Evolutionary conservation across 2,888 invertebrate genomes (phyloP).

Genomic region (Volucella inanis): DNA sequence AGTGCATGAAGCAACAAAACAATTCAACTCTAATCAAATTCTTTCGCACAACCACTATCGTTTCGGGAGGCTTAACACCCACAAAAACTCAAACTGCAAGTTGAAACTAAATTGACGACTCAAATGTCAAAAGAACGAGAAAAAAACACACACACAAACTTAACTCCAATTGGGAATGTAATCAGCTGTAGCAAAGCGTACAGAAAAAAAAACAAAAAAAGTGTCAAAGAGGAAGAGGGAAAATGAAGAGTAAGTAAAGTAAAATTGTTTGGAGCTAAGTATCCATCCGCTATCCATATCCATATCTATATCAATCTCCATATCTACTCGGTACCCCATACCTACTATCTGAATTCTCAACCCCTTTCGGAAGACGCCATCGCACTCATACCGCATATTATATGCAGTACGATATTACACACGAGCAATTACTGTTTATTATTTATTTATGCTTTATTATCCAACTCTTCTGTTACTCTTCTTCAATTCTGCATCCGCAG

Average conservation of each 20-base stretch:
- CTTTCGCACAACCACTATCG: conserved; percentile 26
- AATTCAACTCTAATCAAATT: conserved; percentile 40
- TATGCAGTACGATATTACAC: not conserved
- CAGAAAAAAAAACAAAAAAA: conserved; percentile 15
- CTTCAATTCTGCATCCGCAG: not conserved
- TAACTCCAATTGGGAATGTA: conserved; percentile 60
- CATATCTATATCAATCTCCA: conserved; percentile 10
- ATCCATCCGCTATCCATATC: conserved; percentile 11
- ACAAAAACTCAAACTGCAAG: conserved; percentile 13
- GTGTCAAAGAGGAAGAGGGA: conserved; percentile 30
- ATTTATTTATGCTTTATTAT: conserved; percentile 57
- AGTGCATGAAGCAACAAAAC: not conserved
- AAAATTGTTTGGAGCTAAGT: conserved; percentile 31
- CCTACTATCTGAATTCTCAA: not conserved
- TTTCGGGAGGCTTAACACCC: not conserved
- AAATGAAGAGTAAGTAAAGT: not conserved
- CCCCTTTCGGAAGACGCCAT: not conserved
- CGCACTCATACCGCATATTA: not conserved
- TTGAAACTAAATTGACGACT: conserved; percentile 24
- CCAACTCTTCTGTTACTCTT: conserved; percentile 34
- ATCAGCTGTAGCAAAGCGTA: conserved; percentile 51
- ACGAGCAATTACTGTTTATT: conserved; percentile 70
- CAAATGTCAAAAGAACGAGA: conserved; percentile 10
- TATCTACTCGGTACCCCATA: not conserved
- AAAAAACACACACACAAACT: conserved; percentile 16